These are phyloP conservation scores for Drosophila imparisetae DNA, from an alignment of 2,888 invertebrate species.

Conservation along the genomic window DNA sequence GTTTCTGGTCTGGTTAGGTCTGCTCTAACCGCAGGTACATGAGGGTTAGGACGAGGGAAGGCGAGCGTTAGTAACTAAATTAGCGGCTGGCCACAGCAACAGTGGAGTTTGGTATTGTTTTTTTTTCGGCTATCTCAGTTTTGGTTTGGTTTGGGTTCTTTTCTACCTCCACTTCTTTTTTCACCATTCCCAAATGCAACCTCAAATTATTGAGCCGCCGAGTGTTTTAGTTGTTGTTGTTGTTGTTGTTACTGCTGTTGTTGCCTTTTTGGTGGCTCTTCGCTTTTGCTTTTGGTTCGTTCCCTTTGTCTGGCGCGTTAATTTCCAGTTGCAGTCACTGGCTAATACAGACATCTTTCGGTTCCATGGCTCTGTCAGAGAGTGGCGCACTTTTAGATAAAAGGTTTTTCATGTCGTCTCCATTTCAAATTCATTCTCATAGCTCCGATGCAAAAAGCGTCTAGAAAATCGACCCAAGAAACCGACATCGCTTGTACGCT, in stretches of 20 bases:
- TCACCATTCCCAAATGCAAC: conserved; percentile 46
- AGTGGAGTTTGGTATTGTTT: conserved; percentile 27
- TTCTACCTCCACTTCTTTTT: conserved; percentile 15
- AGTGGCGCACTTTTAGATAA: conserved; percentile 72
- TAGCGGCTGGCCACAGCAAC: conserved; percentile 65
- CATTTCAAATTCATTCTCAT: conserved; percentile 67
- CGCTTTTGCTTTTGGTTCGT: conserved; percentile 28
- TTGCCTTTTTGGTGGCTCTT: conserved; percentile 39
- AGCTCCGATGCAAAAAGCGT: conserved; percentile 53
- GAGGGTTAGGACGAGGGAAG: conserved; percentile 29
- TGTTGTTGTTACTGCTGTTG: conserved; percentile 17
- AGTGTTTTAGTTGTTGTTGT: conserved; percentile 29
- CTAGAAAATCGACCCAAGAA: conserved; percentile 21
- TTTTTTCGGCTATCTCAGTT: conserved; percentile 34
- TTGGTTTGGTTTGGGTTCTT: conserved; percentile 22
- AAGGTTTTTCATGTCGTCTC: conserved; percentile 78
- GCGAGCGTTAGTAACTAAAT: conserved; percentile 72
- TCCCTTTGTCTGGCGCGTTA: conserved; percentile 58
- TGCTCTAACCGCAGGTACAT: conserved; percentile 57
- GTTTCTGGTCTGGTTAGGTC: conserved; percentile 12
- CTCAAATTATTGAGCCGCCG: conserved; percentile 62
- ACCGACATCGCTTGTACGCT: conserved; percentile 16
- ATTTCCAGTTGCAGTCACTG: conserved; percentile 71
- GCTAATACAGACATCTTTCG: conserved; percentile 76
- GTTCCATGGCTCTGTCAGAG: conserved; percentile 18